phyloP scores from a whole-genome alignment of 2,113 vertebrate species.

The Marmota monax region DNA sequence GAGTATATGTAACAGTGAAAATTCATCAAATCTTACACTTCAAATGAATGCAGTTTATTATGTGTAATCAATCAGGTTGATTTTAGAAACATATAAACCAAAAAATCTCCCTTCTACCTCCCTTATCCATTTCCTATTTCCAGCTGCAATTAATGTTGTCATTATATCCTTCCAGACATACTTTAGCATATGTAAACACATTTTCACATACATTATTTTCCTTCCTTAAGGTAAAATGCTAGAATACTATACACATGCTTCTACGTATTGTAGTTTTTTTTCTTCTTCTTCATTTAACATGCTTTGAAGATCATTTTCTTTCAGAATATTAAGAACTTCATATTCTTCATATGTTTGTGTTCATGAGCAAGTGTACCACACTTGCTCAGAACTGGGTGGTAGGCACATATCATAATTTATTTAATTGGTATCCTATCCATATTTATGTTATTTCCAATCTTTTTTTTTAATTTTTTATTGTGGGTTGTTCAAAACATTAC shows the following conservation, averaged over 20 bases:
- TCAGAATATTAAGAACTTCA: not conserved
- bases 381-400: not conserved
- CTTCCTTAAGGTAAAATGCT: not conserved
- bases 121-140: not conserved
- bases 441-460: not conserved
- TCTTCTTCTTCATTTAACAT: not conserved
- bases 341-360: not conserved
- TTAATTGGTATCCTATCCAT: not conserved
- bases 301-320: slow-evolving; percentile 15
- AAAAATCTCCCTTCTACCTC: not conserved
- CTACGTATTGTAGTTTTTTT: not conserved
- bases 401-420: not conserved
- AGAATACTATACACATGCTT: not conserved
- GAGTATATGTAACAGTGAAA: not conserved
- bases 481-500: too few species aligned
- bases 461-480: too few species aligned
- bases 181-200: not conserved
- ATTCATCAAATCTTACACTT: not conserved
- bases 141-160: not conserved
- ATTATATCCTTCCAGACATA: not conserved
- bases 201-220: not conserved
- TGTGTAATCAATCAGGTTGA: not conserved
- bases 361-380: not conserved
- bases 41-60: not conserved
- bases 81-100: not conserved